A percentile compares a stretch with the other conserved stretches of the same genome.
Evolutionary conservation across 2,113 vertebrate genomes (phyloP).

Genomic region (Reinhardtius hippoglossoides): DNA sequence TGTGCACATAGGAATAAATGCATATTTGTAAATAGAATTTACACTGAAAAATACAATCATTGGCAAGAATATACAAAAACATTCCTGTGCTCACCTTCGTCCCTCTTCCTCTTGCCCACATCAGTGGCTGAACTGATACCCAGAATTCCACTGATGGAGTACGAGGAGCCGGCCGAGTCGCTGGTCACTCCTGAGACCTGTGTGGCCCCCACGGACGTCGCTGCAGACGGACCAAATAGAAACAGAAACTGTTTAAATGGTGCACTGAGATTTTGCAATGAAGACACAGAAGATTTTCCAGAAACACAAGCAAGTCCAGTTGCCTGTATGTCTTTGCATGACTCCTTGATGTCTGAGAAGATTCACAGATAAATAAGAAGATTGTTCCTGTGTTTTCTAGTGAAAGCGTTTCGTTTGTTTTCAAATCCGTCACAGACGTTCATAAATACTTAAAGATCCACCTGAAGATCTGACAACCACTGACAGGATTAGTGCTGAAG

Average conservation of each 20-base stretch:
- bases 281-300: neutral
- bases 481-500: neutral
- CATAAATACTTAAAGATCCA: neutral
- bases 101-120: slow-evolving; percentile 95
- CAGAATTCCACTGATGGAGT: slow-evolving; percentile 98
- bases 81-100: slow-evolving; percentile 88
- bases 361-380: no score
- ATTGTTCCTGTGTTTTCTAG: neutral
- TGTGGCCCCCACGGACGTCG: slow-evolving; percentile 92
- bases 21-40: neutral
- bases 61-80: neutral
- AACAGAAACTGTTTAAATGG: neutral
- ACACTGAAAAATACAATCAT: neutral
- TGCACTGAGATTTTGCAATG: neutral
- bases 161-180: slow-evolving; percentile 94
- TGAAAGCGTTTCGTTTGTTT: neutral
- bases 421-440: neutral
- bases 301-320: neutral
- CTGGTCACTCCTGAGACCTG: slow-evolving; percentile 94
- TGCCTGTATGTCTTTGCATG: no score
- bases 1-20: neutral
- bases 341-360: no score
- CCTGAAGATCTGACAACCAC: neutral
- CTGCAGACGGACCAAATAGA: slow-evolving; percentile 75
- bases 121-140: slow-evolving; percentile 93